These are phyloP conservation scores for Ptychobarbus kaznakovi DNA, from an alignment of 2,797 vertebrate species.

Conservation along the genomic window DNA sequence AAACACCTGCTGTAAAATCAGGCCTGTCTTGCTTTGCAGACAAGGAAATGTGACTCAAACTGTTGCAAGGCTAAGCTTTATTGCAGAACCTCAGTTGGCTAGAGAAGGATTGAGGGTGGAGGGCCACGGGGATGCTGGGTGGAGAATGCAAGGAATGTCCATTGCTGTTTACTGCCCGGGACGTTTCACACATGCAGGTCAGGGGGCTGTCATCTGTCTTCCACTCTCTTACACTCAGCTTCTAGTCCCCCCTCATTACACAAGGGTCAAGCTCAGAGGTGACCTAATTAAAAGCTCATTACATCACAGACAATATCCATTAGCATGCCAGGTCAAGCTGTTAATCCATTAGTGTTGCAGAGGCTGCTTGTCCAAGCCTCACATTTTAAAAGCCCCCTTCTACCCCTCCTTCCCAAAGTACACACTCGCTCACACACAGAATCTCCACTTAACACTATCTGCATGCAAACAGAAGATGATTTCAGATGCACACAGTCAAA, in stretches of 20 bases:
- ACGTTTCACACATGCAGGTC: slow-evolving; percentile 84
- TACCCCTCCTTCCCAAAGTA: slow-evolving; percentile 43
- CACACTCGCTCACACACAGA: slow-evolving; percentile 42
- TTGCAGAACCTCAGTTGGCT: slow-evolving; percentile 72
- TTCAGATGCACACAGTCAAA: neutral
- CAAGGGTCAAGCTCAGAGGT: slow-evolving; percentile 92
- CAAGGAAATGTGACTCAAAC: slow-evolving; percentile 75
- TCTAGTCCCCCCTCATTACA: slow-evolving; percentile 80
- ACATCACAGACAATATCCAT: slow-evolving; percentile 92
- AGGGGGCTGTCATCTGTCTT: slow-evolving; percentile 81
- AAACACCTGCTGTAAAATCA: slow-evolving; percentile 37
- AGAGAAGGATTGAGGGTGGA: slow-evolving; percentile 64
- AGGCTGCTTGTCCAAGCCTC: slow-evolving; percentile 81
- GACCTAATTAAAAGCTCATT: slow-evolving; percentile 99
- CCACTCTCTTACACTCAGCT: slow-evolving; percentile 65
- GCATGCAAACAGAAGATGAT: slow-evolving; percentile 8
- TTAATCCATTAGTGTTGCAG: slow-evolving; percentile 88
- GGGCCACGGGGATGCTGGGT: slow-evolving; percentile 75
- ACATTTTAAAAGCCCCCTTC: slow-evolving; percentile 80
- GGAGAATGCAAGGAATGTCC: slow-evolving; percentile 82
- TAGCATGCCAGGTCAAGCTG: slow-evolving; percentile 89
- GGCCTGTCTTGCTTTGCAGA: neutral
- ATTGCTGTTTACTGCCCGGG: slow-evolving; percentile 77
- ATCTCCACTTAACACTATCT: slow-evolving; percentile 19
- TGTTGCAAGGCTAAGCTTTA: slow-evolving; percentile 74